Percentiles rank a stretch among this genome's conserved stretches.
Conservation (phyloP, 2,113 vertebrate genomes). For the Leucoraja erinaceus region DNA sequence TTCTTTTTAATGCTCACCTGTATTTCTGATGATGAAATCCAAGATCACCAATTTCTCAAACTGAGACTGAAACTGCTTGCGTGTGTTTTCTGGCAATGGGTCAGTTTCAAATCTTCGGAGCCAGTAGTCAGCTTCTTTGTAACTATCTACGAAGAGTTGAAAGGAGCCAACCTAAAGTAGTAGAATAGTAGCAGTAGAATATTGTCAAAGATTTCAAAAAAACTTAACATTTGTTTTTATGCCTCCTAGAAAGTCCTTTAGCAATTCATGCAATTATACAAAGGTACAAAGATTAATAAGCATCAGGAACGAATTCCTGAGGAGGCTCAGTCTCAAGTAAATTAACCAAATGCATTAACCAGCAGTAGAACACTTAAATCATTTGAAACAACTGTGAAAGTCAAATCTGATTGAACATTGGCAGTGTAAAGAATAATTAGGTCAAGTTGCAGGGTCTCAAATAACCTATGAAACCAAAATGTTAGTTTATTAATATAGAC, state of each 20-base stretch:
- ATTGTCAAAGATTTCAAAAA: neutral
- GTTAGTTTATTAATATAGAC: neutral
- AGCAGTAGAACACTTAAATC: neutral
- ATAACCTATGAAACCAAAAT: neutral
- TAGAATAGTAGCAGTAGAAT: conserved; percentile 27
- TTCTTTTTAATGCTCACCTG: conserved; percentile 59
- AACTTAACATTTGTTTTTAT: neutral
- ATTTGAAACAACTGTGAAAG: neutral
- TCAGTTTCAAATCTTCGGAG: conserved; percentile 92
- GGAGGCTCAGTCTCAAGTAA: neutral
- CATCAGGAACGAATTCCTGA: neutral
- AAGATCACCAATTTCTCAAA: conserved; percentile 90
- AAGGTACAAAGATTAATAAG: neutral
- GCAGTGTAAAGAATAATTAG: neutral
- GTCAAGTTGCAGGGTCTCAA: neutral
- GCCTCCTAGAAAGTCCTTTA: neutral
- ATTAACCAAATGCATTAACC: neutral
- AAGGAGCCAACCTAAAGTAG: conserved; percentile 85
- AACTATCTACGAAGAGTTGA: conserved; percentile 91
- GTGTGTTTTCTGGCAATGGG: conserved; percentile 88
- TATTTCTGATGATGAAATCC: conserved; percentile 95
- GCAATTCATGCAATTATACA: neutral
- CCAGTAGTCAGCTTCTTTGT: conserved; percentile 92
- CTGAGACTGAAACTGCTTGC: conserved; percentile 90
- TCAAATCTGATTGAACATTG: neutral